Evolutionary conservation across 1,140 invertebrate genomes (phyloP).

Genomic region (Pseudomyrmex concolor): DNA sequence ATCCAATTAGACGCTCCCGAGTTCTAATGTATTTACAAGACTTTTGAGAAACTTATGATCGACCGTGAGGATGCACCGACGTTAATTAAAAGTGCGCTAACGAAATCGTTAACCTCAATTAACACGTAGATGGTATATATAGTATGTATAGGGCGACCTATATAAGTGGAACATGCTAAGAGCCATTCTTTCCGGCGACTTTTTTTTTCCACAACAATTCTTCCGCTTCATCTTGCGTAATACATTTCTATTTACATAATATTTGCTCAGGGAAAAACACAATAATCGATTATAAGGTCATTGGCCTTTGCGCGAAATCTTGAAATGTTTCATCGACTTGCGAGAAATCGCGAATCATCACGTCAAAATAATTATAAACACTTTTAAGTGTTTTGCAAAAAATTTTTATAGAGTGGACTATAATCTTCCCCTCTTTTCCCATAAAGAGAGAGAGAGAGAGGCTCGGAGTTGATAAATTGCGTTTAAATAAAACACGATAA

Average conservation of each 20-base stretch:
- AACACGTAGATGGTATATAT: conserved; percentile 24
- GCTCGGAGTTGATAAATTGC: not conserved
- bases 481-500: not conserved
- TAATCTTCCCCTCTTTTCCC: too few species aligned
- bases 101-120: conserved; percentile 54
- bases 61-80: conserved; percentile 18
- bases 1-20: conserved; percentile 34
- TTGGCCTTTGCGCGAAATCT: not conserved
- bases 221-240: not conserved
- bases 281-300: conserved; percentile 8
- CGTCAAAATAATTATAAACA: too few species aligned
- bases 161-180: not conserved
- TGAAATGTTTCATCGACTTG: not conserved
- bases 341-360: too few species aligned
- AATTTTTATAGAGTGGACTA: too few species aligned
- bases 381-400: too few species aligned
- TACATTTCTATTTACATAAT: conserved; percentile 6
- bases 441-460: not conserved
- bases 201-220: not conserved
- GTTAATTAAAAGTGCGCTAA: conserved; percentile 53
- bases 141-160: not conserved
- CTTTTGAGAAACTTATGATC: conserved; percentile 48
- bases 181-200: not conserved
- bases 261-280: not conserved
- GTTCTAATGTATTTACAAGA: conserved; percentile 51